Evolutionary conservation across 2,113 vertebrate species (phyloP).

Genomic region (Hemiscyllium ocellatum): DNA sequence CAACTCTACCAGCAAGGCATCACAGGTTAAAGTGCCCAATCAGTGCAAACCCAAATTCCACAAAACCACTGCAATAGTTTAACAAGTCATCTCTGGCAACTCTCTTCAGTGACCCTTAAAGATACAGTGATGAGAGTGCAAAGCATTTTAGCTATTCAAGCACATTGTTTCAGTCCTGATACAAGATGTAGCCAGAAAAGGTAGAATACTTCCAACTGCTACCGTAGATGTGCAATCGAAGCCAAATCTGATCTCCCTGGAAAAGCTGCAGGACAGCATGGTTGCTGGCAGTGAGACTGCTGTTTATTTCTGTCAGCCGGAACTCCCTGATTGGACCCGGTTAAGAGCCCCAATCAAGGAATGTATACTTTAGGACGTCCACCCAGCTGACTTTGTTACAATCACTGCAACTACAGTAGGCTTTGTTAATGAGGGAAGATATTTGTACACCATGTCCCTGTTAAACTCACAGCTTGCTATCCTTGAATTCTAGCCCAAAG

Average conservation of each 20-base stretch:
- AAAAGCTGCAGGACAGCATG: conserved; percentile 86
- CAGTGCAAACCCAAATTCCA: conserved; percentile 62
- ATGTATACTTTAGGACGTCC: too few relatives aligned
- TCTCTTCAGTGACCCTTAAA: conserved; percentile 40
- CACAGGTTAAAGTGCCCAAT: conserved; percentile 70
- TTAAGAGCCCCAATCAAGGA: too few relatives aligned
- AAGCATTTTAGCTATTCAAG: conserved; percentile 47
- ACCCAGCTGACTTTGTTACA: too few relatives aligned
- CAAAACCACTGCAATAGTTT: conserved; percentile 49
- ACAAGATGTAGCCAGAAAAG: conserved; percentile 93
- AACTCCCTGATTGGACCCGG: too few relatives aligned
- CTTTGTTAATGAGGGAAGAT: neutral
- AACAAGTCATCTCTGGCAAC: conserved; percentile 42
- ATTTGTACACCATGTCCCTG: neutral
- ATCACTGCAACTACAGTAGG: neutral
- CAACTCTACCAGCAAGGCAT: conserved; percentile 64
- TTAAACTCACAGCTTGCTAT: conserved; percentile 8
- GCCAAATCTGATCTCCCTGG: conserved; percentile 92
- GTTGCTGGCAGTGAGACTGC: conserved; percentile 63
- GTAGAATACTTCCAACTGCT: conserved; percentile 99
- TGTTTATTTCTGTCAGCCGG: too few relatives aligned
- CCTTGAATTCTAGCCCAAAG: neutral
- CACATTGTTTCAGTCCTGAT: conserved; percentile 78
- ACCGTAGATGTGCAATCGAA: conserved; percentile 91
- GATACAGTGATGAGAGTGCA: conserved; percentile 50